Base-by-base conservation (phyloP, 2,113 vertebrate genomes). In the Turdus rufiventris region DNA sequence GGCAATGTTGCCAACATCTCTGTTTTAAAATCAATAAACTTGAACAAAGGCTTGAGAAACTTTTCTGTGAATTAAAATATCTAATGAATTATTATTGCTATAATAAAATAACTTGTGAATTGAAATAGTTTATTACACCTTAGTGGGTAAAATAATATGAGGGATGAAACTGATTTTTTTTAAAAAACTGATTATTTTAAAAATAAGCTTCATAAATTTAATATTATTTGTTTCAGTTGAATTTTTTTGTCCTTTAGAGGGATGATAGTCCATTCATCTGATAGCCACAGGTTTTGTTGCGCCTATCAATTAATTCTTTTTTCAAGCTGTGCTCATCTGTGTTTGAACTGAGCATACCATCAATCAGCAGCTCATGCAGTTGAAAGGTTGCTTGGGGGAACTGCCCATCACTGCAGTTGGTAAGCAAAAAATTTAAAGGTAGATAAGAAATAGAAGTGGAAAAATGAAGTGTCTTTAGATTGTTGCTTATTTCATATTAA, bases 261-360 rank as follows among this genome's bases (percentile, higher is more conserved):
- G 4, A n/a, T 58, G 3, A 18, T 58, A 72, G 57, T 60, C 66
- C 24, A 60, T 79, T 67, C 26, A 38, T n/a, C 38, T 67, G 43
- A 51, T 60, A 72, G 29, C 11, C 40, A 34, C 4, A 11, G 5
- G 4, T 2, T 2, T 82, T 67, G 67, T 68, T 79, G 6, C 15
- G 13, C 51, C 15, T 71, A 17, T 81, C 21, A 78, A 51, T 88
- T 61, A 74, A 45, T 48, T 81, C 5, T 51, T 74, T 88, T 76
- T 76, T 72, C 72, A 75, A 56, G 29, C 43, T 68, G 58, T 51
- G 40, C 42, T 92, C 36, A 47, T 88, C 36, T 83, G 18, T 85
- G n/a, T 80, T 89, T 86, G 67, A 84, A 65, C 48, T 63, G 78
- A 85, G 29, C 34, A 63, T 18, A 33, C 18, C 33, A 65, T 86